Percentiles rank a stretch among this genome's conserved stretches.
These are phyloP conservation scores for Acipenser transmontanus DNA, from an alignment of 2,797 vertebrate species.

Conservation along the genomic window DNA sequence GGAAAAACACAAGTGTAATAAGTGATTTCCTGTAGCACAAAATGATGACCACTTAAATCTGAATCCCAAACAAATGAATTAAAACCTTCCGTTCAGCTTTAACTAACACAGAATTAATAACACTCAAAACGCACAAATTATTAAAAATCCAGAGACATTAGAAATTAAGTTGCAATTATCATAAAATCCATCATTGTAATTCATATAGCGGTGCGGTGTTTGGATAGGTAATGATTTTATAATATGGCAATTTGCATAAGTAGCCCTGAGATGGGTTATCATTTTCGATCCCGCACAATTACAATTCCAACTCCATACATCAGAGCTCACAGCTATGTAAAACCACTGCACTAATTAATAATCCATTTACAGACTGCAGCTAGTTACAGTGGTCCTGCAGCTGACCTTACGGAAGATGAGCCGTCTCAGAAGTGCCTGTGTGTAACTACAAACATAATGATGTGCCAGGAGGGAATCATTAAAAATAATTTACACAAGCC, in stretches of 20 bases:
- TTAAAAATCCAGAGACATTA: conserved; percentile 80
- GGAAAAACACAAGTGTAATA: conserved; percentile 25
- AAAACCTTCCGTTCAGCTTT: conserved; percentile 72
- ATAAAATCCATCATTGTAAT: conserved; percentile 99
- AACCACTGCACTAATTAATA: conserved; percentile 99
- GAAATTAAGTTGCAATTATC: conserved; percentile 99
- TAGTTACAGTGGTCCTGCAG: conserved; percentile 91
- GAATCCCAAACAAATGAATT: conserved; percentile 52
- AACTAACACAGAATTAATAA: conserved; percentile 96
- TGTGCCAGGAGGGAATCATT: conserved; percentile 99
- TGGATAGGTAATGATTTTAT: conserved; percentile 99
- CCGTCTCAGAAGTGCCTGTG: conserved; percentile 95
- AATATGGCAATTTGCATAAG: conserved; percentile 99
- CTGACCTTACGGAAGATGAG: conserved; percentile 94
- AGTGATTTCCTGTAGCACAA: conserved; percentile 36
- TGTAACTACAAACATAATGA: conserved; percentile 99
- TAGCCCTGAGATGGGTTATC: conserved; percentile 97
- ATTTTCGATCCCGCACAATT: conserved; percentile 93
- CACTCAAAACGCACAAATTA: conserved; percentile 82
- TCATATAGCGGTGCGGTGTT: conserved; percentile 94
- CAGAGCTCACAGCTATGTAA: conserved; percentile 98
- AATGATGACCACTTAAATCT: conserved; percentile 45
- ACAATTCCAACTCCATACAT: conserved; percentile 95
- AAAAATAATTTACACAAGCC: conserved; percentile 99
- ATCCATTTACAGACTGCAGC: conserved; percentile 97